Percentiles rank a stretch among this genome's conserved stretches.
These are phyloP conservation scores for Calyptomena viridis DNA, from an alignment of 2,113 vertebrate genomes.

Conservation along the genomic window DNA sequence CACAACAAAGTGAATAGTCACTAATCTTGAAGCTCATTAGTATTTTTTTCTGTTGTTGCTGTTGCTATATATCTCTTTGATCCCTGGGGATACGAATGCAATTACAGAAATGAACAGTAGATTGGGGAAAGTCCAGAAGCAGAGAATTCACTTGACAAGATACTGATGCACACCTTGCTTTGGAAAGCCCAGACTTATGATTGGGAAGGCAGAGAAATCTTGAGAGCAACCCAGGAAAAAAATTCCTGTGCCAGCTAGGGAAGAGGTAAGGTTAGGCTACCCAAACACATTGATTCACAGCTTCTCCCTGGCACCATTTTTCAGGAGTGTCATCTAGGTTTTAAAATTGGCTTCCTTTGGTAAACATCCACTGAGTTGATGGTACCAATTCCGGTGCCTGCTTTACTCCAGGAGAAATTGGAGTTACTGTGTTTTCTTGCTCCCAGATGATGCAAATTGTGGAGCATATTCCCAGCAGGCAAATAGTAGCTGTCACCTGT, in stretches of 20 bases:
- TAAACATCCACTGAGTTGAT: background rate
- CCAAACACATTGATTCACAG: background rate
- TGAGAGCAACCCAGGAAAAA: background rate
- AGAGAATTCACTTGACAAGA: background rate
- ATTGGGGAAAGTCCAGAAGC: background rate
- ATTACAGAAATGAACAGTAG: background rate
- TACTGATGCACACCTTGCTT: background rate
- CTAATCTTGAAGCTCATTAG: background rate
- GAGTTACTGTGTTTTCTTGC: background rate
- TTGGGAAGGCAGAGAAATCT: background rate
- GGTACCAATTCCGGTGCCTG: background rate
- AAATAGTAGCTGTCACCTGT: conserved; percentile 12
- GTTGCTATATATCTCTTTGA: background rate
- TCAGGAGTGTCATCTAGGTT: background rate
- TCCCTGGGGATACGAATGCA: background rate
- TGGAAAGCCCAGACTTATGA: background rate
- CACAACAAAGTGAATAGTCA: background rate
- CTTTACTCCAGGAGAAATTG: background rate
- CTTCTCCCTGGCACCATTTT: background rate
- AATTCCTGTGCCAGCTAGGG: background rate
- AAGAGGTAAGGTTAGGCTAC: background rate
- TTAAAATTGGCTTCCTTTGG: background rate
- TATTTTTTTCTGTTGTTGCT: background rate
- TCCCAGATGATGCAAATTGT: background rate
- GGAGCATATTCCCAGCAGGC: conserved; percentile 2